Evolutionary conservation across 2,888 invertebrate species (phyloP), one percentile per base, ranked within the genome.

Genomic region (Microctonus aethiopoides): DNA sequence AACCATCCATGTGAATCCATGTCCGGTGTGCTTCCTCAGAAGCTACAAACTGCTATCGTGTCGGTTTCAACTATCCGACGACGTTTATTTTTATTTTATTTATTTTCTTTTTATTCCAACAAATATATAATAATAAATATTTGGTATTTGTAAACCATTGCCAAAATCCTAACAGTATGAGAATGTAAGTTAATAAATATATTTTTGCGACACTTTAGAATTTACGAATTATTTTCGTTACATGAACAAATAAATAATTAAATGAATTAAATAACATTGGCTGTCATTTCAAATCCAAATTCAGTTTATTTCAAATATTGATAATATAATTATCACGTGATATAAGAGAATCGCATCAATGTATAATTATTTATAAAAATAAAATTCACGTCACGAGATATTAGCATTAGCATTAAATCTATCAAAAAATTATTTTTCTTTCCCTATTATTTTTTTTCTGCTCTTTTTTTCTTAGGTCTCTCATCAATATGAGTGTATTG

Each of bases 1-100:
- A 34, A 67, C 52, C 60, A 60, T 67, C 67, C 67, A 67, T 60
- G 51, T 67, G 67, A 60, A 67, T 51, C 59, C 56, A 56, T 56
- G 34, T 51, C 67, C 57, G 34, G 46, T 51, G 13, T 29, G 29
- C 59, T 60, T 51, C 60, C 46, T 57, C 29, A 16, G 57, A 26
- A 57, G 16, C n/a, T 57, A 26, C 57, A 57, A 16, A 57, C 57
- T 57, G 26, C 54, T 24, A 54, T 54, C 26, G 10, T 26, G 5
- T n/a, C 11, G 13, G 26, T 41, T 13, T 57, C 57, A 10, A 57
- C 66, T 39, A 57, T 66, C 57, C 66, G 26, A 57, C 39, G 67
- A 65, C 39, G 11, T 32, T 22, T 34, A 36, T 26, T 67, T 51
- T 54, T 64, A 34, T 60, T 67, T 39, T 22, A 34, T 16, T 62